phyloP scores from a whole-genome alignment of 1,140 invertebrate species.

The Archegozetes longisetosus region DNA sequence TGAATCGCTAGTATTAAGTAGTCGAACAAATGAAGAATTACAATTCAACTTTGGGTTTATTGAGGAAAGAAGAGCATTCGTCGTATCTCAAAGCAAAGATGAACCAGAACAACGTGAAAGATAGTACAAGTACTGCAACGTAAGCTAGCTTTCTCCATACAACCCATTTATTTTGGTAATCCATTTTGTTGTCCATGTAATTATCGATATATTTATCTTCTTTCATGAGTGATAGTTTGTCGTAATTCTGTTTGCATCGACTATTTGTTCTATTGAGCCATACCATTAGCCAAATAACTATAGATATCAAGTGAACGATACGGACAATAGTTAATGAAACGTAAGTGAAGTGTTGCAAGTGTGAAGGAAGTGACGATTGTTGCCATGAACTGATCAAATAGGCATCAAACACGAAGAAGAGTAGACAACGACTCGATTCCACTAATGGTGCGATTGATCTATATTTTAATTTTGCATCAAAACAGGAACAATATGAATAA shows the following conservation, averaged over 20 bases:
- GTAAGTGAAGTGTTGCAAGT: slow-evolving; percentile 2
- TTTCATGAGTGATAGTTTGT: slow-evolving; percentile 7
- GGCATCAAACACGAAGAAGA: slow-evolving; percentile 10
- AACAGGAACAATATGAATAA: not conserved
- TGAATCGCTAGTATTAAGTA: too few relatives aligned
- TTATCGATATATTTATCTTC: slow-evolving; percentile 10
- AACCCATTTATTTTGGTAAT: not conserved
- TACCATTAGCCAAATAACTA: slow-evolving; percentile 1
- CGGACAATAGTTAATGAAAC: not conserved
- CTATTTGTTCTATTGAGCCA: not conserved
- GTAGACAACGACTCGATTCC: slow-evolving; percentile 8
- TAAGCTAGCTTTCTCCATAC: not conserved
- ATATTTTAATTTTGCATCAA: not conserved
- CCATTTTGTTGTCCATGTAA: slow-evolving; percentile 2
- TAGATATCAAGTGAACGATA: not conserved
- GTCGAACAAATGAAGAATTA: not conserved
- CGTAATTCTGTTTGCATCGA: not conserved
- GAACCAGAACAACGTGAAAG: slow-evolving; percentile 1
- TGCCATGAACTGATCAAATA: slow-evolving; percentile 1
- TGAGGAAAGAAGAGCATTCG: not conserved
- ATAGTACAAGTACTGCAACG: not conserved
- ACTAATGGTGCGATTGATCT: slow-evolving; percentile 12
- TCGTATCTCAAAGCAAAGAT: slow-evolving; percentile 7
- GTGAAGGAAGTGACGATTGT: not conserved
- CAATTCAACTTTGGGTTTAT: not conserved